Conservation (phyloP, 1,140 invertebrate species). For the Melipona quadrifasciata region DNA sequence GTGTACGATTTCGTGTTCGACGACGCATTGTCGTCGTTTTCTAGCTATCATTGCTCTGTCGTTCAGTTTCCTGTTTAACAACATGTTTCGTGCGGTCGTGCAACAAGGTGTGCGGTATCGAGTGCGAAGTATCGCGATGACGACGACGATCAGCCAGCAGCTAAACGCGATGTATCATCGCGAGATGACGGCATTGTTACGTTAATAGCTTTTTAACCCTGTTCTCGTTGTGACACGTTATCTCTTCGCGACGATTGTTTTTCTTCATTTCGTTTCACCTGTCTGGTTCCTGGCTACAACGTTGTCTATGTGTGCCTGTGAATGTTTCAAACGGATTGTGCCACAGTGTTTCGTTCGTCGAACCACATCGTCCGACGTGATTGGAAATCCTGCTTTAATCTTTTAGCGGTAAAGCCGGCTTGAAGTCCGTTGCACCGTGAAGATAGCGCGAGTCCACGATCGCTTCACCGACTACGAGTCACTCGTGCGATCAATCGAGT, state of each 20-base stretch:
- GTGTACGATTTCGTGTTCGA: conserved; percentile 66
- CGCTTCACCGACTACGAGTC: conserved; percentile 14
- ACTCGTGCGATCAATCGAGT: conserved; percentile 42
- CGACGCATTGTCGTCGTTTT: conserved; percentile 44
- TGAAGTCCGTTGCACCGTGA: conserved; percentile 41
- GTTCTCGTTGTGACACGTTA: conserved; percentile 11
- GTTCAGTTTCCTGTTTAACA: background rate
- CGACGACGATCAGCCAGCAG: background rate
- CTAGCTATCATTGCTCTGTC: background rate
- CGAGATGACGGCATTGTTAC: conserved; percentile 37
- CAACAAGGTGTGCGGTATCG: background rate
- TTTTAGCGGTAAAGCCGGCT: conserved; percentile 19
- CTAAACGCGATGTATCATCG: conserved; percentile 69
- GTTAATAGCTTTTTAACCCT: background rate
- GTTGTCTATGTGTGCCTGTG: background rate
- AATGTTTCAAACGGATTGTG: conserved; percentile 23
- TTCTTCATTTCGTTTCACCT: background rate
- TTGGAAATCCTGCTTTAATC: conserved; percentile 35
- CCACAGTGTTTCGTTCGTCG: background rate
- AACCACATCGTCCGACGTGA: background rate
- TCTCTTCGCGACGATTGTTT: no score
- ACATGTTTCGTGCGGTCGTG: background rate
- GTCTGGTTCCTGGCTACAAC: background rate
- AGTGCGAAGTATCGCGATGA: background rate
- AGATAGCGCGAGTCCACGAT: conserved; percentile 23